A percentile compares a stretch with the other conserved stretches of the same genome.
These are phyloP conservation scores for Penaeus japonicus DNA, from an alignment of 1,140 invertebrate genomes.

Conservation along the genomic window DNA sequence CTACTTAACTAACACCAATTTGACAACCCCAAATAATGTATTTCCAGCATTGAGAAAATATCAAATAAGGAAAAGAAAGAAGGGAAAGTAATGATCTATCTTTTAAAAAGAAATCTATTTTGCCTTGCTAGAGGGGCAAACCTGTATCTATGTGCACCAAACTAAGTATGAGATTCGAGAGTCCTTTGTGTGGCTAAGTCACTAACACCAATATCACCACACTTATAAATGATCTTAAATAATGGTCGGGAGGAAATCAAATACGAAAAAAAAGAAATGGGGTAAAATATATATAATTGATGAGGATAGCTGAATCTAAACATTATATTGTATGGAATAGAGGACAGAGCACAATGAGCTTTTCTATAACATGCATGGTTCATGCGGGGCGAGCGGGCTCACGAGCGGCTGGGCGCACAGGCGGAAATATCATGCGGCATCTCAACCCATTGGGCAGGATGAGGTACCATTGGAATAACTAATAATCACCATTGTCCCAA, in stretches of 20 bases:
- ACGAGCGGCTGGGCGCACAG: not conserved
- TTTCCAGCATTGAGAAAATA: no score
- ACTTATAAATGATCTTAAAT: no score
- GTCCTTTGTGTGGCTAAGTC: no score
- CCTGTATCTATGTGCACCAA: not conserved
- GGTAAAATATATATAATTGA: no score
- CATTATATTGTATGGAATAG: not conserved
- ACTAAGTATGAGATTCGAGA: no score
- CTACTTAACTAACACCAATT: no score
- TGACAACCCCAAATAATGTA: no score
- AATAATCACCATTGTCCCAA: slow-evolving; percentile 36
- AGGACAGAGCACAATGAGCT: slow-evolving; percentile 22
- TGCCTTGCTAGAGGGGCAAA: not conserved
- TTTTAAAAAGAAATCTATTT: not conserved
- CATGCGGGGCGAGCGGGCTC: not conserved
- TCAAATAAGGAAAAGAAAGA: not conserved
- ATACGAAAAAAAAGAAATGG: no score
- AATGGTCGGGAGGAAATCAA: no score
- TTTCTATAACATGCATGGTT: slow-evolving; percentile 23
- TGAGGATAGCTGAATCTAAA: not conserved
- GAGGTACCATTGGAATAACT: slow-evolving; percentile 15
- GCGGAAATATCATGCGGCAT: not conserved
- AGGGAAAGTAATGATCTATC: not conserved
- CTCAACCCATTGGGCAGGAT: slow-evolving; percentile 27
- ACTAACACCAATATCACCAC: no score